Conservation (phyloP, 1,140 invertebrate species). For the Dendroctonus valens region DNA sequence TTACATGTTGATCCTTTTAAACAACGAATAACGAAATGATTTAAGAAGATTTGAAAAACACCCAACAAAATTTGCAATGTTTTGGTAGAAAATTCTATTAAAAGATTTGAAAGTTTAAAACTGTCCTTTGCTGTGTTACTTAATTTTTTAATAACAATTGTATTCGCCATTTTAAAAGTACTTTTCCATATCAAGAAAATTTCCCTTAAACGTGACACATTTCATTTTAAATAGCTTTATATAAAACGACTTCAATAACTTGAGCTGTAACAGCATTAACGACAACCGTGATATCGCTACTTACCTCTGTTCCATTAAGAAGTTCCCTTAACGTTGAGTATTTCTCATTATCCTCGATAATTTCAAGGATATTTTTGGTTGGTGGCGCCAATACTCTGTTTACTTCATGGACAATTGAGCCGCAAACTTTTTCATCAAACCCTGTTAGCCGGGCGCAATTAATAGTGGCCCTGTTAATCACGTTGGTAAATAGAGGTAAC, state of each 20-base stretch:
- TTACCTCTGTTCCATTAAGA: slow-evolving; percentile 47
- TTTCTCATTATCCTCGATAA: slow-evolving; percentile 50
- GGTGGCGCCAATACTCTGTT: slow-evolving; percentile 58
- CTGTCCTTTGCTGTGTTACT: too few species aligned
- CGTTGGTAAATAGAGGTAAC: slow-evolving; percentile 55
- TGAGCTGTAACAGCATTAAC: background rate
- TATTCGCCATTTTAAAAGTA: too few species aligned
- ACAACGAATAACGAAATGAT: too few species aligned
- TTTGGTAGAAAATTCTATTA: too few species aligned
- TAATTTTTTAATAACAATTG: too few species aligned
- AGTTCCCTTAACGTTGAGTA: slow-evolving; percentile 53
- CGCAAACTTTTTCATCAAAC: slow-evolving; percentile 61
- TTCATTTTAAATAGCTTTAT: too few species aligned
- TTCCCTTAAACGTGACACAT: too few species aligned
- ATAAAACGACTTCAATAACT: background rate
- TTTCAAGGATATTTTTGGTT: slow-evolving; percentile 51
- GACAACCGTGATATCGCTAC: background rate
- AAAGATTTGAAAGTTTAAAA: too few species aligned
- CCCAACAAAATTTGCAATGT: too few species aligned
- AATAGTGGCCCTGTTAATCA: slow-evolving; percentile 51
- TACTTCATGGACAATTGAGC: slow-evolving; percentile 61
- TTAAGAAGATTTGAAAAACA: too few species aligned
- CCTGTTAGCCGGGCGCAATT: slow-evolving; percentile 63
- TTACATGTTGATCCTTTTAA: too few species aligned
- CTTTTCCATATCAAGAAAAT: too few species aligned